Evolutionary conservation across 1,140 invertebrate genomes (phyloP).

Genomic region (Hetaerina americana): DNA sequence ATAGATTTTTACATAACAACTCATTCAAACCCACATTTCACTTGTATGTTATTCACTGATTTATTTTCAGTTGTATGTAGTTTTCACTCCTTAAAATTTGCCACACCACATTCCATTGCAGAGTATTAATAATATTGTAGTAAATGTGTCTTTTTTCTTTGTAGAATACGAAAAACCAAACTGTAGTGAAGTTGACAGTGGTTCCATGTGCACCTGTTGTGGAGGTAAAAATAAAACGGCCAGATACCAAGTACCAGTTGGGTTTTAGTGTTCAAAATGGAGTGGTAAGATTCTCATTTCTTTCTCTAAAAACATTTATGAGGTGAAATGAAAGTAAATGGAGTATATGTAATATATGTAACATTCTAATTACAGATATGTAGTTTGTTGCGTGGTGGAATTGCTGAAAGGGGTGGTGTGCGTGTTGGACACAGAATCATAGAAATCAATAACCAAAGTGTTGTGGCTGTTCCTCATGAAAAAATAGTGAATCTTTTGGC

Average conservation of each 20-base stretch:
- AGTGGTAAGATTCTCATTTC: conserved; percentile 85
- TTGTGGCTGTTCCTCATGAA: conserved; percentile 98
- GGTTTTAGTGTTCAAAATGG: conserved; percentile 99
- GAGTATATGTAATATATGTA: no score
- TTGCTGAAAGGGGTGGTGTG: conserved; percentile 95
- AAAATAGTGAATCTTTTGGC: conserved; percentile 97
- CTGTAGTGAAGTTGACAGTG: conserved; percentile 94
- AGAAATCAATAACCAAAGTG: conserved; percentile 98
- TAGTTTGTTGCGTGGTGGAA: conserved; percentile 91
- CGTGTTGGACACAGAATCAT: conserved; percentile 98
- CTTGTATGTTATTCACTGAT: not conserved
- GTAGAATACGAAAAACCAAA: conserved; percentile 87
- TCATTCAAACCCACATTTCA: no score
- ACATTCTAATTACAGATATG: conserved; percentile 63
- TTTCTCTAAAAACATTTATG: no score
- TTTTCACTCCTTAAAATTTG: not conserved
- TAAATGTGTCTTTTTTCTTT: conserved; percentile 18
- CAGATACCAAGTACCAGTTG: conserved; percentile 98
- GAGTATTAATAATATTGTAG: no score
- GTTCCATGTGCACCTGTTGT: conserved; percentile 99
- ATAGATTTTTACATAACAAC: no score
- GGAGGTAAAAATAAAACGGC: conserved; percentile 97
- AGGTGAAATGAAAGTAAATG: no score
- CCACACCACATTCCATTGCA: not conserved
- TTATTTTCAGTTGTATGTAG: not conserved